These are phyloP conservation scores for Diorhabda elongata DNA, from an alignment of 1,140 invertebrate species.

Conservation along the genomic window DNA sequence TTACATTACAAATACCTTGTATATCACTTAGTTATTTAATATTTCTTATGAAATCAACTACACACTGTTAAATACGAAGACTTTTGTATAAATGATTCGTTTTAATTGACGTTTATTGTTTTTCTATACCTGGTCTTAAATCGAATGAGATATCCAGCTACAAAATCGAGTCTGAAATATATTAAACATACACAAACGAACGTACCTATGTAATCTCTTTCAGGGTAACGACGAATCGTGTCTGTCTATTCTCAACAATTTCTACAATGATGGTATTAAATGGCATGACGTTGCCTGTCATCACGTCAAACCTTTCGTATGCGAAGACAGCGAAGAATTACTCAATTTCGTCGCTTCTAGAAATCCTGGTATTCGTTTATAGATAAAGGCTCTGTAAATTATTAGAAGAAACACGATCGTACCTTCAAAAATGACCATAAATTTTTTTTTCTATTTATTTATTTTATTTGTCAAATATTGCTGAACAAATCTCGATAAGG, in stretches of 20 bases:
- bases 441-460: too few species aligned
- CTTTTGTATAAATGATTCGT: too few species aligned
- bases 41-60: too few species aligned
- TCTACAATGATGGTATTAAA: constrained; percentile 88
- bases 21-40: too few species aligned
- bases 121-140: too few species aligned
- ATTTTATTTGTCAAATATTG: too few species aligned
- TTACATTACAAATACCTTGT: too few species aligned
- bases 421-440: constrained; percentile 9
- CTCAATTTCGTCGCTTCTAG: constrained; percentile 83
- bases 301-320: constrained; percentile 88
- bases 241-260: constrained; percentile 84
- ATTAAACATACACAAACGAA: background rate
- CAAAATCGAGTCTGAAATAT: too few species aligned
- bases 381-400: constrained; percentile 44
- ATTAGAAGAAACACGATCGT: constrained; percentile 10
- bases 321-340: constrained; percentile 89
- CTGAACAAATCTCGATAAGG: too few species aligned
- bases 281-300: constrained; percentile 91
- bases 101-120: too few species aligned
- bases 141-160: too few species aligned
- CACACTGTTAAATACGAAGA: too few species aligned
- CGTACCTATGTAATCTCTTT: constrained; percentile 26
- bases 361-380: constrained; percentile 78
- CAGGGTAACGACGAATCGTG: constrained; percentile 87